These are phyloP conservation scores for Siphonodentalium dalli DNA, from an alignment of 2,888 invertebrate genomes.

Conservation along the genomic window DNA sequence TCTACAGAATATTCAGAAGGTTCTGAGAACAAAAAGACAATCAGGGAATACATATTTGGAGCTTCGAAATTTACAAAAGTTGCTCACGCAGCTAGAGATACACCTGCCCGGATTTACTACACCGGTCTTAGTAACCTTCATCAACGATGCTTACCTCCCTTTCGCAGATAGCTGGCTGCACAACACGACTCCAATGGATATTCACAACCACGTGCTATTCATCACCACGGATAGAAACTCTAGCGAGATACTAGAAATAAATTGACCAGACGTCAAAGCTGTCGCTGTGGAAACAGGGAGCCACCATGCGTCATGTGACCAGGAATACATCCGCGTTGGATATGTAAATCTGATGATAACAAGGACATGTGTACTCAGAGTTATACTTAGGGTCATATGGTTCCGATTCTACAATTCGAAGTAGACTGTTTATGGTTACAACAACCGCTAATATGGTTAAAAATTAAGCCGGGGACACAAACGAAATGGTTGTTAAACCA, in stretches of 20 bases:
- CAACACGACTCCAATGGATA: constrained; percentile 40
- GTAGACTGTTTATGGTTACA: constrained; percentile 45
- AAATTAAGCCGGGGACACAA: constrained; percentile 14
- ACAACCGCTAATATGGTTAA: constrained; percentile 36
- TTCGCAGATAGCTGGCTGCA: constrained; percentile 44
- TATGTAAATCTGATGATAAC: constrained; percentile 43
- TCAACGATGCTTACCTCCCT: constrained; percentile 41
- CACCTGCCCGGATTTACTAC: no score
- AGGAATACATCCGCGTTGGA: constrained; percentile 41
- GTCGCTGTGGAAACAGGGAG: constrained; percentile 26
- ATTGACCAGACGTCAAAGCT: constrained; percentile 41
- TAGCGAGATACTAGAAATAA: constrained; percentile 28
- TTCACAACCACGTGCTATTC: constrained; percentile 40
- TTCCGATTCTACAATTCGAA: constrained; percentile 43
- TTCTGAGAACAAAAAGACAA: no score
- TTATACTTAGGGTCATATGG: constrained; percentile 28
- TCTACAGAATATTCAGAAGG: no score
- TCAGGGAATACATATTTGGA: no score
- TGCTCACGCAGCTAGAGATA: no score
- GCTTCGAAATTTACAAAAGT: no score
- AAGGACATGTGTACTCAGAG: constrained; percentile 34
- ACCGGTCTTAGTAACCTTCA: constrained; percentile 38
- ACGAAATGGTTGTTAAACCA: constrained; percentile 36
- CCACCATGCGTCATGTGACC: constrained; percentile 32
- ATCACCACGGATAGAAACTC: constrained; percentile 38